Evolutionary conservation across 2,797 vertebrate genomes (phyloP).

Genomic region (Microctenopoma stevenorrisi): DNA sequence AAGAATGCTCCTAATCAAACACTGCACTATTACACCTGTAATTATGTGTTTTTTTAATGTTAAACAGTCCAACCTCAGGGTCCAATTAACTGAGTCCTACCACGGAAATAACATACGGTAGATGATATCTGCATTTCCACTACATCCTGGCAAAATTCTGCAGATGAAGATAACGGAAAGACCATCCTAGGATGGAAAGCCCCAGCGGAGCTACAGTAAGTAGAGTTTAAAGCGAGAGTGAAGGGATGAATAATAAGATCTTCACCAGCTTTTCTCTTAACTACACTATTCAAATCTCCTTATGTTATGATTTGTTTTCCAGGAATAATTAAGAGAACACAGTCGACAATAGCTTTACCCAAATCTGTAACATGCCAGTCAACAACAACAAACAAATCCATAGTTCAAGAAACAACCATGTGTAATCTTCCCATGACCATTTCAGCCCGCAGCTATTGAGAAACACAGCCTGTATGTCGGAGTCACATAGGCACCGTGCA

Average conservation of each 20-base stretch:
- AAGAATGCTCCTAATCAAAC: background rate
- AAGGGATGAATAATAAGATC: constrained; percentile 1
- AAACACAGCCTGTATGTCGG: constrained; percentile 35
- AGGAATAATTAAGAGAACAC: constrained; percentile 11
- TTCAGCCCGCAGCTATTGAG: constrained; percentile 31
- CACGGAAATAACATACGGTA: background rate
- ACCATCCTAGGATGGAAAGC: background rate
- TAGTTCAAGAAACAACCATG: constrained; percentile 37
- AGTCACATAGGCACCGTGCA: constrained; percentile 43
- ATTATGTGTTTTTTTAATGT: background rate
- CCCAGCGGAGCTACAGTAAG: background rate
- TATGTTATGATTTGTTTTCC: background rate
- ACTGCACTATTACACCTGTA: background rate
- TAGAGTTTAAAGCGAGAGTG: background rate
- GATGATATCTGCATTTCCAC: no score
- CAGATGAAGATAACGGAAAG: background rate
- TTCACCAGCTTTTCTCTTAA: constrained; percentile 5
- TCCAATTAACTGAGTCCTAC: background rate
- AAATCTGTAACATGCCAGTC: background rate
- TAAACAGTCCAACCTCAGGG: background rate
- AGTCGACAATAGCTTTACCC: constrained; percentile 2
- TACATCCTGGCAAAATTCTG: background rate
- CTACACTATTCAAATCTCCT: background rate
- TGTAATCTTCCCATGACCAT: constrained; percentile 78
- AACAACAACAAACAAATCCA: constrained; percentile 37